Percentiles rank a stretch among this genome's conserved stretches.
These are phyloP conservation scores for Acipenser transmontanus DNA, from an alignment of 2,797 vertebrate species.

Conservation along the genomic window DNA sequence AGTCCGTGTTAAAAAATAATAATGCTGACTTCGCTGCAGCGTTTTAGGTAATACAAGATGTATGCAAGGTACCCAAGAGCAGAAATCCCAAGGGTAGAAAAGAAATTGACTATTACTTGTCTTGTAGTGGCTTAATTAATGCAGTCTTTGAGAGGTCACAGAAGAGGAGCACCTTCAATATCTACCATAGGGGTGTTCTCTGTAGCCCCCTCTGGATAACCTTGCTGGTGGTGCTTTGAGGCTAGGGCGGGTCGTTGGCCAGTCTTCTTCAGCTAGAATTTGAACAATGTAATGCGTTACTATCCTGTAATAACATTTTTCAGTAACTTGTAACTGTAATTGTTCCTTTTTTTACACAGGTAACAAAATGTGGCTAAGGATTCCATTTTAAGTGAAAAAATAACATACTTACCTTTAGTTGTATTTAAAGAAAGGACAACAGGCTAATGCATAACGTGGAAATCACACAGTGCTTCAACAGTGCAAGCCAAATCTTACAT, in stretches of 20 bases:
- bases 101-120: constrained; percentile 77
- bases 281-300: constrained; percentile 9
- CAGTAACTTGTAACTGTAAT: too few species aligned
- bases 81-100: constrained; percentile 58
- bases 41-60: constrained; percentile 59
- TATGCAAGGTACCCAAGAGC: constrained; percentile 58
- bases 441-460: too few species aligned
- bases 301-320: too few species aligned
- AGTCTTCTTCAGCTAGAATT: constrained; percentile 83
- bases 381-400: too few species aligned
- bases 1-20: constrained; percentile 60
- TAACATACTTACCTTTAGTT: too few species aligned
- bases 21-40: constrained; percentile 54
- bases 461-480: too few species aligned
- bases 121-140: constrained; percentile 58
- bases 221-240: constrained; percentile 87
- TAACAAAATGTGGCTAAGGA: too few species aligned
- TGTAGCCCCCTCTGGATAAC: constrained; percentile 89
- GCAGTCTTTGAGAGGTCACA: constrained; percentile 74
- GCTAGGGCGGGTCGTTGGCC: constrained; percentile 74
- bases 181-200: constrained; percentile 99
- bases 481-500: too few species aligned
- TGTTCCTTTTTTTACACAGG: too few species aligned
- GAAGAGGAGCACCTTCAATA: constrained; percentile 92
- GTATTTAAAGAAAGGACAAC: too few species aligned